Evolutionary conservation across 2,888 invertebrate species (phyloP).

Genomic region (Synergus laeviventris): DNA sequence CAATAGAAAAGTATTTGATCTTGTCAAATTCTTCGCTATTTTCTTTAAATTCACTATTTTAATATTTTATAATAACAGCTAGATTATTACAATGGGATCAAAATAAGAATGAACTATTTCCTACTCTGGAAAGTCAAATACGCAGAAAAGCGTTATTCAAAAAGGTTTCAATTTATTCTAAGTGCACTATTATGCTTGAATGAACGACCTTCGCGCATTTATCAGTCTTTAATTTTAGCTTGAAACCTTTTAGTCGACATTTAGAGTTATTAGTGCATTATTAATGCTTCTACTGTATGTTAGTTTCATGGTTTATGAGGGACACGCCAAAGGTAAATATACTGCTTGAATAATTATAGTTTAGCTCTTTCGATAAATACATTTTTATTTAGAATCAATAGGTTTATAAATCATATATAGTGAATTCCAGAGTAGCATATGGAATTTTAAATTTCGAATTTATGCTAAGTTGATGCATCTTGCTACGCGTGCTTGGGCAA

Average conservation of each 20-base stretch:
- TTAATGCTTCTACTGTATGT: slow-evolving; percentile 3
- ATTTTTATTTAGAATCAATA: too few species aligned
- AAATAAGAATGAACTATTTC: slow-evolving; percentile 8
- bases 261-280: slow-evolving; percentile 28
- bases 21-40: neutral
- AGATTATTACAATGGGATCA: neutral
- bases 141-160: slow-evolving; percentile 21
- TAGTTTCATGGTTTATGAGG: neutral
- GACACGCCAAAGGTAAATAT: neutral
- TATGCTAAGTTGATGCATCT: neutral
- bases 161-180: slow-evolving; percentile 32
- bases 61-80: slow-evolving; percentile 1
- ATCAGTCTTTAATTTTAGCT: slow-evolving; percentile 21
- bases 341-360: neutral
- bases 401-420: neutral
- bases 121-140: slow-evolving; percentile 10
- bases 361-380: too few species aligned
- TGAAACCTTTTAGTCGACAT: slow-evolving; percentile 20
- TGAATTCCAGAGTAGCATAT: neutral
- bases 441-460: neutral
- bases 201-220: slow-evolving; percentile 20
- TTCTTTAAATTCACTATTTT: neutral
- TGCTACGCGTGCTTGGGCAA: neutral
- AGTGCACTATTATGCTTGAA: slow-evolving; percentile 28
- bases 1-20: too few species aligned